These are phyloP conservation scores for Danionella cerebrum DNA, from an alignment of 2,113 vertebrate genomes.

Conservation along the genomic window DNA sequence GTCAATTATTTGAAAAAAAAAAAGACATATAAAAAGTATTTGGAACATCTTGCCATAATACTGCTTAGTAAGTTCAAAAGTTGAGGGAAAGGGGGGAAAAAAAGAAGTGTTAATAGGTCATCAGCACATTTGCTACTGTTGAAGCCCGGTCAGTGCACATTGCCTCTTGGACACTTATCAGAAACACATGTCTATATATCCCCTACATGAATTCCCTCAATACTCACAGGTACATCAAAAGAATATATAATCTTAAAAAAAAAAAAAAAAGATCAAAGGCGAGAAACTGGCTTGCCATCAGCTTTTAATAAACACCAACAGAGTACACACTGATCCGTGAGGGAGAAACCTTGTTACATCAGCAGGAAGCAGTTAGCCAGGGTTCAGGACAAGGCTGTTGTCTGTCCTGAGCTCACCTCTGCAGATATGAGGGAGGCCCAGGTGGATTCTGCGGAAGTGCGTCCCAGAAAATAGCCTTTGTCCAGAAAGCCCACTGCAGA, in stretches of 20 bases:
- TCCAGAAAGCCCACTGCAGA: conserved; percentile 6
- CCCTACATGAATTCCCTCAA: not conserved
- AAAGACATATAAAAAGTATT: too few relatives aligned
- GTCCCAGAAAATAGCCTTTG: conserved; percentile 40
- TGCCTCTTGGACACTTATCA: not conserved
- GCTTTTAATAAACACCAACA: conserved; percentile 24
- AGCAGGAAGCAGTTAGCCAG: conserved; percentile 12
- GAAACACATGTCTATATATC: not conserved
- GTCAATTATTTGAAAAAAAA: too few relatives aligned
- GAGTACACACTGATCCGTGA: not conserved
- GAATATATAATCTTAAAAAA: not conserved
- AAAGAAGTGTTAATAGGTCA: too few relatives aligned
- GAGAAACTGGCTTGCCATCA: not conserved
- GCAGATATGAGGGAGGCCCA: conserved; percentile 33
- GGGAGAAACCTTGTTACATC: not conserved
- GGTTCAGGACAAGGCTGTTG: conserved; percentile 7
- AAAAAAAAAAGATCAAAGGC: not conserved
- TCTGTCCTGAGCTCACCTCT: conserved; percentile 10
- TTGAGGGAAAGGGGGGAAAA: too few relatives aligned
- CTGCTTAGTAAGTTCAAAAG: too few relatives aligned
- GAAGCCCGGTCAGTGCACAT: too few relatives aligned
- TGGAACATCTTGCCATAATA: too few relatives aligned
- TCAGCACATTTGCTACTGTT: too few relatives aligned
- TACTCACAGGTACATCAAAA: conserved; percentile 10
- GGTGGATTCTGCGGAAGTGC: conserved; percentile 29